These are phyloP conservation scores for Chesias legatella DNA, from an alignment of 2,888 invertebrate genomes.

Conservation along the genomic window DNA sequence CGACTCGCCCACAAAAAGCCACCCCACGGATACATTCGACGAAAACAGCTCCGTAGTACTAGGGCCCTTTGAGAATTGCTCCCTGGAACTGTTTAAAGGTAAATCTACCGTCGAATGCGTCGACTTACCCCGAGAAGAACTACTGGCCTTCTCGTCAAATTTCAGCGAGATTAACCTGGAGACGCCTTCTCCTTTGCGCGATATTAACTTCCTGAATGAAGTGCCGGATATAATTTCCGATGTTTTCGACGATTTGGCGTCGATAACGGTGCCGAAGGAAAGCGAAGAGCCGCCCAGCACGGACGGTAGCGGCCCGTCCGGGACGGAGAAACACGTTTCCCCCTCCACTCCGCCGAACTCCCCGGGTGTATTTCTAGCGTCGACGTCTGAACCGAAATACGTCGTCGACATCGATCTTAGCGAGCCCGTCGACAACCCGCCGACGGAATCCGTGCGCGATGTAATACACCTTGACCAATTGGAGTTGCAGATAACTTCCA, in stretches of 20 bases:
- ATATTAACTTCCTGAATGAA: conserved; percentile 70
- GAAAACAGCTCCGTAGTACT: conserved; percentile 79
- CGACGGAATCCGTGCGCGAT: conserved; percentile 38
- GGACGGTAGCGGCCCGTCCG: conserved; percentile 48
- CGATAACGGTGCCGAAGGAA: conserved; percentile 48
- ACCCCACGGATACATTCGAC: conserved; percentile 68
- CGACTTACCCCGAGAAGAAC: conserved; percentile 68
- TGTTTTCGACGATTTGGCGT: conserved; percentile 55
- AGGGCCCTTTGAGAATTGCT: conserved; percentile 80
- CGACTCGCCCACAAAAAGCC: conserved; percentile 71
- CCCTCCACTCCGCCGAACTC: conserved; percentile 72
- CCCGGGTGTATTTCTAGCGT: conserved; percentile 61
- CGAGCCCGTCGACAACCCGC: conserved; percentile 33
- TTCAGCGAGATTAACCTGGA: conserved; percentile 74
- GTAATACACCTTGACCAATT: conserved; percentile 66
- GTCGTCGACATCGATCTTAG: conserved; percentile 60
- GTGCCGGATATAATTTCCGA: conserved; percentile 66
- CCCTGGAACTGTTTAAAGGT: conserved; percentile 73
- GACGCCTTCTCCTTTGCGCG: conserved; percentile 70
- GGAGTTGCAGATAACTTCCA: conserved; percentile 69
- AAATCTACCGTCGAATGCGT: conserved; percentile 63
- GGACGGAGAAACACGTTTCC: conserved; percentile 59
- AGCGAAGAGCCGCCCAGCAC: conserved; percentile 38
- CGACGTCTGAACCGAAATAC: conserved; percentile 62
- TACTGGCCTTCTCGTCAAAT: conserved; percentile 77